phyloP scores from a whole-genome alignment of 2,888 invertebrate genomes.

The Protonemura montana region DNA sequence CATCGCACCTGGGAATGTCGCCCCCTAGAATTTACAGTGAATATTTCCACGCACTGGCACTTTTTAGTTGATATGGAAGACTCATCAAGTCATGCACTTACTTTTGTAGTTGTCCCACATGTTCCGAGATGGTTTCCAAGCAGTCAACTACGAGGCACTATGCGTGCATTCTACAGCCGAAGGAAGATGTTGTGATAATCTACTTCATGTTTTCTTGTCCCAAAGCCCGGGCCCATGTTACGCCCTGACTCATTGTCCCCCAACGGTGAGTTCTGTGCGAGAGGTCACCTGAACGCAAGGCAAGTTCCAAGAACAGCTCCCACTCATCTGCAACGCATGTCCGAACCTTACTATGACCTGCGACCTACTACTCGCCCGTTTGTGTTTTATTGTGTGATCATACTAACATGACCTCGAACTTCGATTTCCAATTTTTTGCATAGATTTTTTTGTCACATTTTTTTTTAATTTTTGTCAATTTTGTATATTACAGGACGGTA shows the following conservation, averaged over 20 bases:
- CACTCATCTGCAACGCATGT: not conserved
- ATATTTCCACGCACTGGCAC: too few relatives aligned
- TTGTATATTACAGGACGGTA: not conserved
- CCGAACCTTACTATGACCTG: not conserved
- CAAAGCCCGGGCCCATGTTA: not conserved
- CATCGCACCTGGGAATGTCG: too few relatives aligned
- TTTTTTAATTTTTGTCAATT: not conserved
- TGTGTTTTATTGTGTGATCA: not conserved
- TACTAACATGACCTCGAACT: too few relatives aligned
- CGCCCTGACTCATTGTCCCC: not conserved
- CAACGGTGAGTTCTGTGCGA: not conserved
- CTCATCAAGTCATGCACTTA: too few relatives aligned
- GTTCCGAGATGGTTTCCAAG: too few relatives aligned
- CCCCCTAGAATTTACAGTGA: too few relatives aligned
- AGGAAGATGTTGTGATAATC: not conserved
- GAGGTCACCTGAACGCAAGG: not conserved
- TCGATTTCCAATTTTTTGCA: too few relatives aligned
- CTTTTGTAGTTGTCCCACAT: too few relatives aligned
- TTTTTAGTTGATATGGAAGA: too few relatives aligned
- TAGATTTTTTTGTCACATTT: too few relatives aligned
- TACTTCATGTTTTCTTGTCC: not conserved
- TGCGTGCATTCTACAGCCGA: not conserved
- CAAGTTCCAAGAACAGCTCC: not conserved
- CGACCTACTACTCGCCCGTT: not conserved
- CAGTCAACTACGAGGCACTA: too few relatives aligned